phyloP scores from a whole-genome alignment of 2,113 vertebrate species.

The Excalfactoria chinensis region DNA sequence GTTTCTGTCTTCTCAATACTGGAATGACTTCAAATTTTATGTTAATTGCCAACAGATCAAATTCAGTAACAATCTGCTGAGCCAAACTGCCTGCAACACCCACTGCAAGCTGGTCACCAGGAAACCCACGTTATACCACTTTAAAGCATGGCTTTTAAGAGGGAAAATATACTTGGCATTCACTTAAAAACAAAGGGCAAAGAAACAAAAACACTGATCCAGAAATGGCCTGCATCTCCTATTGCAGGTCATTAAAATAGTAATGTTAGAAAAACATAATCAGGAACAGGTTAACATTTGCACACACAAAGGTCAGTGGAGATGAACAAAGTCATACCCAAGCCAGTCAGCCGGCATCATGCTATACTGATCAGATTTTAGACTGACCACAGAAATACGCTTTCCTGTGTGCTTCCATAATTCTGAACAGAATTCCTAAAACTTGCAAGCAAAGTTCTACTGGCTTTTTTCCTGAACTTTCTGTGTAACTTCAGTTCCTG shows the following conservation, averaged over 20 bases:
- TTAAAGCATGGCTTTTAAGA: not conserved
- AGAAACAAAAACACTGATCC: not conserved
- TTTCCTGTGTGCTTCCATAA: not conserved
- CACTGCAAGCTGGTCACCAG: not conserved
- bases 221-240: not conserved
- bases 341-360: not conserved
- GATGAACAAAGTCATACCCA: not conserved
- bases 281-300: not conserved
- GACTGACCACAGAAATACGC: not conserved
- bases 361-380: not conserved
- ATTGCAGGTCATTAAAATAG: not conserved
- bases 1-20: not conserved
- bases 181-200: not conserved
- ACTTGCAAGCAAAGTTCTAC: not conserved
- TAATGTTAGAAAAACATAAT: not conserved
- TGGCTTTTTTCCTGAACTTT: not conserved
- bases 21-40: not conserved
- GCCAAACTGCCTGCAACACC: accelerated
- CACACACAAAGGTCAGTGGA: not conserved
- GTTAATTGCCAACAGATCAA: not conserved
- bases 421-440: not conserved
- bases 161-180: not conserved
- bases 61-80: not conserved
- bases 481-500: not conserved
- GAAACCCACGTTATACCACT: not conserved